phyloP scores from a whole-genome alignment of 2,888 invertebrate genomes.

The Clostera curtula region DNA sequence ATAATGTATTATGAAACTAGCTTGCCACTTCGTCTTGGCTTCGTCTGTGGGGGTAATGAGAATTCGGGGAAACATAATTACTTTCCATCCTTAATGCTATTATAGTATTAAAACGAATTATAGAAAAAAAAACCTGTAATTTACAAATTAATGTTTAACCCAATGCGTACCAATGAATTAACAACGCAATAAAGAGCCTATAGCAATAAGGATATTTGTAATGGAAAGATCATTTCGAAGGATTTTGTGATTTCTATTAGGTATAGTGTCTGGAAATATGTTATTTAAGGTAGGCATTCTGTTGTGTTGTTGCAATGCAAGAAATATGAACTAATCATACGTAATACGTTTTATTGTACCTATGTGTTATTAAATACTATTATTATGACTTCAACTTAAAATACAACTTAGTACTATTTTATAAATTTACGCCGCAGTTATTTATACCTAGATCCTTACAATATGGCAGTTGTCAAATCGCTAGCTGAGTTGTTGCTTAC shows the following conservation, averaged over 20 bases:
- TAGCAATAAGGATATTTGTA: no score
- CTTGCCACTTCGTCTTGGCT: slow-evolving; percentile 17
- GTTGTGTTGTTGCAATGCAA: slow-evolving; percentile 15
- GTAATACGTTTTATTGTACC: slow-evolving; percentile 49
- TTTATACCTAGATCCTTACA: slow-evolving; percentile 64
- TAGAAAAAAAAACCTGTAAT: no score
- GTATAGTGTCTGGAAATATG: no score
- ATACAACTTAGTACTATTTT: slow-evolving; percentile 35
- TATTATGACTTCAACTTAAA: slow-evolving; percentile 71
- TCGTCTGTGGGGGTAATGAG: slow-evolving; percentile 9
- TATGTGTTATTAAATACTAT: slow-evolving; percentile 67
- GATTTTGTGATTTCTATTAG: no score
- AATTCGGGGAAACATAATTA: no score
- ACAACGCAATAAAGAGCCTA: no score
- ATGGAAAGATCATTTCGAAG: no score
- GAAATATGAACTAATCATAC: slow-evolving; percentile 23
- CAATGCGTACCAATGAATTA: no score
- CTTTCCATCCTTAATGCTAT: no score
- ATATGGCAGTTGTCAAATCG: slow-evolving; percentile 73
- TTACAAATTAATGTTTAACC: no score
- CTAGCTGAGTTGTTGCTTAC: slow-evolving; percentile 65
- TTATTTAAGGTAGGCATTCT: not conserved
- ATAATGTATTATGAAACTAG: slow-evolving; percentile 36
- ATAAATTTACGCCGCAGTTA: slow-evolving; percentile 45
- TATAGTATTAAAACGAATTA: no score